Percentiles rank a stretch among this genome's conserved stretches.
These are phyloP conservation scores for Epizoanthus rinbou DNA, from an alignment of 92 coral and sea anemone species.

Conservation along the genomic window DNA sequence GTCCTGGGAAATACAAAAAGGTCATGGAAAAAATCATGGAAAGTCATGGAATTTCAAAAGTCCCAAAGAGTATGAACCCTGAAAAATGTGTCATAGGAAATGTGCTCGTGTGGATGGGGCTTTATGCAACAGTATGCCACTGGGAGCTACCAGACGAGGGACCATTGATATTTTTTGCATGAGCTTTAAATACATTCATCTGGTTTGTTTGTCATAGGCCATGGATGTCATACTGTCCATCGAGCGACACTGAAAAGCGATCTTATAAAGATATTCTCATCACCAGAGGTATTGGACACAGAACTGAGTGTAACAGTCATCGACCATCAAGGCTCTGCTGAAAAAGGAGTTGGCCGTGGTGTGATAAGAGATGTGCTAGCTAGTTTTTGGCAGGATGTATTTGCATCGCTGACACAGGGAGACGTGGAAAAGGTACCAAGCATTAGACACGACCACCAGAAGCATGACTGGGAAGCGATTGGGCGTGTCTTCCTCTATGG, in stretches of 20 bases:
- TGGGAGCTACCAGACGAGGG: too few species aligned
- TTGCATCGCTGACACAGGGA: constrained; percentile 44
- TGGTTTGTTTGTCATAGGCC: constrained; percentile 5
- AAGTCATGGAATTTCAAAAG: too few species aligned
- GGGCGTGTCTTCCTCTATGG: constrained; percentile 50
- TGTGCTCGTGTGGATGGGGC: too few species aligned
- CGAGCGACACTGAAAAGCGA: constrained; percentile 26
- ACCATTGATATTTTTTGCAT: too few species aligned
- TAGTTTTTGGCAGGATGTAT: constrained; percentile 40
- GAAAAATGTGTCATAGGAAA: too few species aligned
- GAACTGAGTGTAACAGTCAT: constrained; percentile 5
- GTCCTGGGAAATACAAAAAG: too few species aligned
- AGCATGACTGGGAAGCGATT: constrained; percentile 57
- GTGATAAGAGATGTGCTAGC: constrained; percentile 37
- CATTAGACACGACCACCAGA: constrained; percentile 54
- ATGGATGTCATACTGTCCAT: background rate
- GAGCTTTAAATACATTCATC: background rate
- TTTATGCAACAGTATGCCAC: too few species aligned
- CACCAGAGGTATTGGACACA: constrained; percentile 1
- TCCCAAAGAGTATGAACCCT: too few species aligned
- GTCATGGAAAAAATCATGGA: too few species aligned
- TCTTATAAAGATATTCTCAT: constrained; percentile 14
- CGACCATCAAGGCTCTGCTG: constrained; percentile 15
- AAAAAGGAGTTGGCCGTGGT: constrained; percentile 35
- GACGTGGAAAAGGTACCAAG: constrained; percentile 57